Percentiles rank a stretch among this genome's conserved stretches.
Evolutionary conservation across 2,797 vertebrate genomes (phyloP).

Genomic region (Falco biarmicus): DNA sequence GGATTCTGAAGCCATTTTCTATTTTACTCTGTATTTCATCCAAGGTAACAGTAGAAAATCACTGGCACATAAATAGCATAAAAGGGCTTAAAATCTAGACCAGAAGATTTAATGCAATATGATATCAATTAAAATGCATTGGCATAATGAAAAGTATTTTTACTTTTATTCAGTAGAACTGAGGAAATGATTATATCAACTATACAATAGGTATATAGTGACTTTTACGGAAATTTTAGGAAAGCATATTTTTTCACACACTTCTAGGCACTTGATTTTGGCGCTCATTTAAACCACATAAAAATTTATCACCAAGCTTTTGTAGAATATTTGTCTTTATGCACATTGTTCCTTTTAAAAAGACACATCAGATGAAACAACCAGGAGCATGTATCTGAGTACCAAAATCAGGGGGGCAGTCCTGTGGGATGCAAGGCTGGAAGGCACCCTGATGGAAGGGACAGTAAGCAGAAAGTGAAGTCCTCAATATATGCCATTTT

Average conservation of each 20-base stretch:
- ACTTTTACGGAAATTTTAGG: background rate
- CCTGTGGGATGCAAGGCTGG: background rate
- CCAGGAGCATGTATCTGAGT: background rate
- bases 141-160: background rate
- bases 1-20: conserved; percentile 21
- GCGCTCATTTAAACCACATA: background rate
- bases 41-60: conserved; percentile 29
- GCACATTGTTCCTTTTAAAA: background rate
- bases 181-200: background rate
- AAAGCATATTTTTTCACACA: background rate
- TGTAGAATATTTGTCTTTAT: background rate
- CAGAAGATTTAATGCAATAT: conserved; percentile 18
- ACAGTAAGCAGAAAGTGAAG: background rate
- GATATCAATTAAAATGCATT: conserved; percentile 24
- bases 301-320: background rate
- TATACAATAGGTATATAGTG: background rate
- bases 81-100: conserved; percentile 31
- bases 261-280: background rate
- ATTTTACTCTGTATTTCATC: conserved; percentile 31
- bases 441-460: background rate
- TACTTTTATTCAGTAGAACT: background rate
- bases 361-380: background rate
- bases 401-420: background rate
- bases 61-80: background rate
- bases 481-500: background rate